These are phyloP conservation scores for Cochlearius cochlearius DNA, from an alignment of 2,113 vertebrate genomes.

Conservation along the genomic window DNA sequence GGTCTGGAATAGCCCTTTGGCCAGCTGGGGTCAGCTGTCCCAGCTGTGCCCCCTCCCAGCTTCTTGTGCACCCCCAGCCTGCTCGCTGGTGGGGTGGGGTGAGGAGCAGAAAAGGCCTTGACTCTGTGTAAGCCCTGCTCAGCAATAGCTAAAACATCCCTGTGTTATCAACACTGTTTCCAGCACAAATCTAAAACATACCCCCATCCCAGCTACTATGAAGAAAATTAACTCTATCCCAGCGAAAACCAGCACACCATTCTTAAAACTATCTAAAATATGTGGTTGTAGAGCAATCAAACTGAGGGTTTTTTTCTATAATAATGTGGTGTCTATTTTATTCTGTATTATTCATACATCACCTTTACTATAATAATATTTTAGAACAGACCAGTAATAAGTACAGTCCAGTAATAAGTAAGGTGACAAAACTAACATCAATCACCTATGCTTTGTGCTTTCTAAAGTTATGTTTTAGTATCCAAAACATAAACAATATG, in stretches of 20 bases:
- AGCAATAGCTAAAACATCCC: too few relatives aligned
- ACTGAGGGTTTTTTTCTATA: accelerated
- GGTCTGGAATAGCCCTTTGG: too few relatives aligned
- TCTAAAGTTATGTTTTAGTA: neutral
- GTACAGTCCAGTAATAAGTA: neutral
- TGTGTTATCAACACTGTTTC: too few relatives aligned
- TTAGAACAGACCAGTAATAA: neutral
- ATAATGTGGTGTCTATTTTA: neutral
- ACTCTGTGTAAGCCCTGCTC: too few relatives aligned
- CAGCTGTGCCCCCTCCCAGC: too few relatives aligned
- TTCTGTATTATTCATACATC: neutral
- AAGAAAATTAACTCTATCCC: too few relatives aligned
- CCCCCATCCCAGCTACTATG: too few relatives aligned
- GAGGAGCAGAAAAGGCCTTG: too few relatives aligned
- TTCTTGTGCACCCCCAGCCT: too few relatives aligned
- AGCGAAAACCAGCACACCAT: neutral
- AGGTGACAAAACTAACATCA: neutral
- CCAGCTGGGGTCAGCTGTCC: too few relatives aligned
- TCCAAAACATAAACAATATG: neutral
- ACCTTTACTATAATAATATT: neutral
- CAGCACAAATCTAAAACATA: too few relatives aligned
- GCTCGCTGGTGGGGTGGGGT: too few relatives aligned
- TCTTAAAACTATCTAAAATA: neutral
- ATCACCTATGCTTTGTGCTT: neutral
- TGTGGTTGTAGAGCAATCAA: neutral